Evolutionary conservation across 2,797 vertebrate genomes (phyloP).

Genomic region (Lates japonicus): DNA sequence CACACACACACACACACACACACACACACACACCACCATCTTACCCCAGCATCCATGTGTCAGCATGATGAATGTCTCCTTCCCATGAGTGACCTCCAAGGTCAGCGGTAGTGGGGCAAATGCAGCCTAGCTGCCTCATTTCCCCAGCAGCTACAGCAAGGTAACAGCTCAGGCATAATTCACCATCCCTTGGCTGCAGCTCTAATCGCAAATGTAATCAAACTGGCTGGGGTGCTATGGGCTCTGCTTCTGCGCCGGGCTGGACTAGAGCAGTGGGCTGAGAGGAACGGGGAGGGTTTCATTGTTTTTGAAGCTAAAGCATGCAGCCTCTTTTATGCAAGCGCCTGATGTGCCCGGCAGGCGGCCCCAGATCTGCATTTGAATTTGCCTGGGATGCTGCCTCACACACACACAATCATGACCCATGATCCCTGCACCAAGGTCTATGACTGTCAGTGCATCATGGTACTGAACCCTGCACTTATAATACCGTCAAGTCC

Average conservation of each 20-base stretch:
- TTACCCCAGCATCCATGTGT: conserved; percentile 72
- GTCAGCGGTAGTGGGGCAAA: conserved; percentile 71
- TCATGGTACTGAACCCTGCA: background rate
- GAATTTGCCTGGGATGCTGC: conserved; percentile 15
- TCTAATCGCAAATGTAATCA: conserved; percentile 82
- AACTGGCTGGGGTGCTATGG: conserved; percentile 60
- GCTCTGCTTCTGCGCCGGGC: conserved; percentile 42
- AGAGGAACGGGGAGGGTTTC: conserved; percentile 11
- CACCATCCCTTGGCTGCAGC: conserved; percentile 62
- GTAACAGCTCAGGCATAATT: conserved; percentile 75
- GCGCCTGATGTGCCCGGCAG: conserved; percentile 21
- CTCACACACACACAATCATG: background rate
- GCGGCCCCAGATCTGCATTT: conserved; percentile 5
- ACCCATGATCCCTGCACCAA: conserved; percentile 7
- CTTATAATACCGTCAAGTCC: conserved; percentile 20
- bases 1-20: conserved; percentile 50
- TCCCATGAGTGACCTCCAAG: conserved; percentile 82
- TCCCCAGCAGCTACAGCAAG: conserved; percentile 62
- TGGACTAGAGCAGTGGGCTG: conserved; percentile 13
- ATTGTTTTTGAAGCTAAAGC: conserved; percentile 38
- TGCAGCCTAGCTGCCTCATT: conserved; percentile 61
- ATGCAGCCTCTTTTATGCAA: background rate
- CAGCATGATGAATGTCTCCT: conserved; percentile 85
- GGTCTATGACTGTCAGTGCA: background rate
- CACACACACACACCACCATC: conserved; percentile 35